These are phyloP conservation scores for Bombus pascuorum DNA, from an alignment of 1,140 invertebrate species.

Conservation along the genomic window DNA sequence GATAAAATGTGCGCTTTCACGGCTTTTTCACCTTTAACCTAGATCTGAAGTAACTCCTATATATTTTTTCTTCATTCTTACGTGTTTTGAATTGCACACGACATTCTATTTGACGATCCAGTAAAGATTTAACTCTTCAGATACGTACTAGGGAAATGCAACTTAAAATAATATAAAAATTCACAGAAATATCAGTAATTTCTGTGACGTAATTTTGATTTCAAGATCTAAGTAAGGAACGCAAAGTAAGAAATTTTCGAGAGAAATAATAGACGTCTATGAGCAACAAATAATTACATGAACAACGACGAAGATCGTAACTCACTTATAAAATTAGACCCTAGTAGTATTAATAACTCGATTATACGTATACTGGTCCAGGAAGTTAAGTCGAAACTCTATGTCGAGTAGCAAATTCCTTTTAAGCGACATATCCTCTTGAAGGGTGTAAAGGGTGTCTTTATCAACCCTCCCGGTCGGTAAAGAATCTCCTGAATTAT, in stretches of 20 bases:
- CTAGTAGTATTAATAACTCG: not conserved
- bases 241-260: not conserved
- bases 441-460: not conserved
- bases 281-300: conserved; percentile 9
- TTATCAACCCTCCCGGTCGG: not conserved
- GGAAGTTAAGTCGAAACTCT: conserved; percentile 25
- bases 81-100: too few species aligned
- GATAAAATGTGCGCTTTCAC: not conserved
- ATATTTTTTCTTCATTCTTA: not conserved
- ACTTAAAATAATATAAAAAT: not conserved
- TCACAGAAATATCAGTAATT: not conserved
- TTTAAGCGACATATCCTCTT: not conserved
- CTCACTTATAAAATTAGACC: not conserved
- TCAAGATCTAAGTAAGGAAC: too few species aligned
- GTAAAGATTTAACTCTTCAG: not conserved
- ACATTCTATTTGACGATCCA: not conserved
- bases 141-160: not conserved
- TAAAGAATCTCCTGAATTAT: not conserved
- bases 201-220: not conserved
- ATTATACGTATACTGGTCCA: conserved; percentile 9
- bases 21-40: conserved; percentile 4
- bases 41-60: not conserved
- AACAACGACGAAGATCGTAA: not conserved
- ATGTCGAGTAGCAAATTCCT: not conserved
- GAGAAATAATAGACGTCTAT: not conserved